These are phyloP conservation scores for Hypotaenidia okinawae DNA, from an alignment of 2,797 vertebrate genomes.

Conservation along the genomic window DNA sequence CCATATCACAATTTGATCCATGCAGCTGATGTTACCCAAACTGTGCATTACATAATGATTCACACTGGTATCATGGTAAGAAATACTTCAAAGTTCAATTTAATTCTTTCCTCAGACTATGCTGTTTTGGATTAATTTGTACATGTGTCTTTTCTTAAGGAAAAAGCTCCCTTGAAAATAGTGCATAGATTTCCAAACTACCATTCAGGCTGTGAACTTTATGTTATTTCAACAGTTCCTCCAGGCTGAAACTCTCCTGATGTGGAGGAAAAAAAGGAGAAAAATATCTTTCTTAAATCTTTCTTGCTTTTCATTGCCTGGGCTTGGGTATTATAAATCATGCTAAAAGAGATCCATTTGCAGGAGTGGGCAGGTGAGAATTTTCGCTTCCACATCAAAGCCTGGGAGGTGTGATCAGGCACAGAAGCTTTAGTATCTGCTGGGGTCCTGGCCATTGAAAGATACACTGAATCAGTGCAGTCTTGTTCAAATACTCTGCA, in stretches of 20 bases:
- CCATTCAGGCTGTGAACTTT: background rate
- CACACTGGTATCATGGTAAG: constrained; percentile 98
- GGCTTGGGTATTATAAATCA: background rate
- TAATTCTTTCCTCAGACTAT: background rate
- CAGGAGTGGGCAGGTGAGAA: constrained; percentile 54
- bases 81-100: background rate
- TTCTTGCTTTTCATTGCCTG: background rate
- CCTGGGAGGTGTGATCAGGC: constrained; percentile 49
- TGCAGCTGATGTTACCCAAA: constrained; percentile 96
- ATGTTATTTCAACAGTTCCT: background rate
- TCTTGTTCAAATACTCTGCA: background rate
- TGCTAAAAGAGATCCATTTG: background rate
- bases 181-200: background rate
- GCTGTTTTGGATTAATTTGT: background rate
- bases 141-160: background rate
- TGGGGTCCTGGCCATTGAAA: constrained; percentile 5
- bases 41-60: constrained; percentile 96
- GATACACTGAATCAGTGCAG: background rate
- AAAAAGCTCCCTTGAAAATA: background rate
- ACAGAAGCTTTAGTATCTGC: constrained; percentile 6
- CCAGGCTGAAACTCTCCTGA: background rate
- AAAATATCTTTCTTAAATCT: background rate
- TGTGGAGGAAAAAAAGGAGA: background rate
- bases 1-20: constrained; percentile 98
- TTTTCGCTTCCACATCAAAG: constrained; percentile 22